Evolutionary conservation across 2,797 vertebrate species (phyloP).

Genomic region (Liasis olivaceus): DNA sequence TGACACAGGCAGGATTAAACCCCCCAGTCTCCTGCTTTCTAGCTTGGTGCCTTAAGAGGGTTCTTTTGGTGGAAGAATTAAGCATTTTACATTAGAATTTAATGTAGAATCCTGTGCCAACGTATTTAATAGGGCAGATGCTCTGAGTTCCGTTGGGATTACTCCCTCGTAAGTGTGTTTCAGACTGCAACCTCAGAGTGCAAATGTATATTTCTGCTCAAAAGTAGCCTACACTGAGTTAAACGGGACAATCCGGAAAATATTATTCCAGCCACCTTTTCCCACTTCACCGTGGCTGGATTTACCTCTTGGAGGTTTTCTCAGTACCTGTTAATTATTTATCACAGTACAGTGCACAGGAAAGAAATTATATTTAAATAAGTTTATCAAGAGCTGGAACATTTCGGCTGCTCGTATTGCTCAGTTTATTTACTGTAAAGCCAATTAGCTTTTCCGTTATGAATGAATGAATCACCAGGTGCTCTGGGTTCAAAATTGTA

Average conservation of each 20-base stretch:
- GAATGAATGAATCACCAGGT: slow-evolving; percentile 46
- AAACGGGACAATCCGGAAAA: fast-evolving
- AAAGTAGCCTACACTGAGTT: background rate
- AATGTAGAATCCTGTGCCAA: background rate
- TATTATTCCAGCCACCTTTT: background rate
- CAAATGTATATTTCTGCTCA: background rate
- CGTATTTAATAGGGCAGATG: background rate
- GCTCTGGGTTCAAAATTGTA: background rate
- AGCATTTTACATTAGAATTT: background rate
- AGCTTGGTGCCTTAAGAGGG: background rate
- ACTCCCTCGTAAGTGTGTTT: background rate
- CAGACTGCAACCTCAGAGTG: background rate
- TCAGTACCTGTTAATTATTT: background rate
- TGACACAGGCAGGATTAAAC: background rate
- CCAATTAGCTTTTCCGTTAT: background rate
- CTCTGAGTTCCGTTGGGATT: background rate
- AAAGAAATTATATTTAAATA: background rate
- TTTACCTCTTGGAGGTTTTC: background rate
- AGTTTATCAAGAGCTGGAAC: background rate
- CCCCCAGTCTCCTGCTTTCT: background rate
- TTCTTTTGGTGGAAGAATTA: background rate
- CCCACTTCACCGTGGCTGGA: background rate
- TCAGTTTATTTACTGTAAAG: background rate
- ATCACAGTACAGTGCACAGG: background rate
- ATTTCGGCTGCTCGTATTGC: background rate